Evolutionary conservation across 2,113 vertebrate genomes (phyloP), one percentile per base, ranked within the genome.

Genomic region (Takifugu bimaculatus): DNA sequence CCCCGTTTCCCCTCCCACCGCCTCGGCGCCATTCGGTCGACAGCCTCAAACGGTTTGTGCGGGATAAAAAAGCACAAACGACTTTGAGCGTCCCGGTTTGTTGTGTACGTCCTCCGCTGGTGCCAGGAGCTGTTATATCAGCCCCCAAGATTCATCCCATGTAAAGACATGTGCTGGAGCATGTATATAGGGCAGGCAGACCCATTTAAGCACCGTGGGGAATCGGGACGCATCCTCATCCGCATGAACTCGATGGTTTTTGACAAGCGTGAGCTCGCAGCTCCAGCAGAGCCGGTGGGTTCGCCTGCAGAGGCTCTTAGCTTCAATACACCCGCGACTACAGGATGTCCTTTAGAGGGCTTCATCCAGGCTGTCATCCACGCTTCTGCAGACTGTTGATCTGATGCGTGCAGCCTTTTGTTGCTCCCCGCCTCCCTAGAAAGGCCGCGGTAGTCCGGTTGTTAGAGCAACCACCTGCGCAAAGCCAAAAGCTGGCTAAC

Each of bases 201-300:
- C 7, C 50, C 50, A 3, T 70, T 57, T 50, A 50, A 44, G 25
- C 47, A 61, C 67, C 25, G 10, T 26, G 0, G 68, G 59, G 63
- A 79, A 63, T 68, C 57, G 45, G 44, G 50, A 71, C 57, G 27
- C 13, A 5, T 61, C 44, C 57, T 76, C 50, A 60, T 85, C 65
- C 63, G 50, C 50, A 43, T 71, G 57, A 70, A 59, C 35, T 43
- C 35, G 26, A 81, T 69, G 26, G 42, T 26, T 60, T 77, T 56
- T 78, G 81, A 87, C 79, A 76, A 57, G 79, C 60, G 61, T 13
- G 26, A 44, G 66, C 68, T 78, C 59, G 56, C 54, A 54, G 48
- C 43, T 6, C 54, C 28, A n/a, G 57, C 50, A 58, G 70, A 70
- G 68, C 60, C 68, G 28, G 43, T 43, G 35, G 59, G 54, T 25